Conservation (phyloP, 2,888 invertebrate genomes). For the Epiblema foenella region DNA sequence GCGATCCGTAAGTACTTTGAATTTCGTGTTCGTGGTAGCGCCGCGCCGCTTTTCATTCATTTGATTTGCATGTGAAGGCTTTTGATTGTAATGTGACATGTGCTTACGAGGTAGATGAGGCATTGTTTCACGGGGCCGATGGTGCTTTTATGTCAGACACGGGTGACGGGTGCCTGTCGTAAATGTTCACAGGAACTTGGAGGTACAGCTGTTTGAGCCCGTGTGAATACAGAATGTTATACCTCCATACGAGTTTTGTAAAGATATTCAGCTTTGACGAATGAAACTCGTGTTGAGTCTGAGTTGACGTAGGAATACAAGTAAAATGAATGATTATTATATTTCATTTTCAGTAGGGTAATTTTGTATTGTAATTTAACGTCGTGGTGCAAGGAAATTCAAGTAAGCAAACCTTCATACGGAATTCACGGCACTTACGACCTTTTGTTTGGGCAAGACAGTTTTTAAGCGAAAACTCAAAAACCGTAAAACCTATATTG, state of each 20-base stretch:
- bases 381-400: not conserved
- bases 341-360: too few species aligned
- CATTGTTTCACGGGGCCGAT: not conserved
- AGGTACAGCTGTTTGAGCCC: not conserved
- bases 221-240: not conserved
- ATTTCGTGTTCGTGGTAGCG: too few species aligned
- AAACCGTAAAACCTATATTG: too few species aligned
- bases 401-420: not conserved
- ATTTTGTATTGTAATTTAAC: too few species aligned
- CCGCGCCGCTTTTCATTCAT: not conserved
- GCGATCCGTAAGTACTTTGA: too few species aligned
- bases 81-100: slow-evolving; percentile 13
- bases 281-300: not conserved
- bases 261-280: not conserved
- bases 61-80: slow-evolving; percentile 35
- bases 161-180: slow-evolving; percentile 9
- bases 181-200: slow-evolving; percentile 7
- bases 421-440: too few species aligned
- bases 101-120: slow-evolving; percentile 2
- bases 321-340: too few species aligned
- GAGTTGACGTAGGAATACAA: too few species aligned
- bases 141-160: not conserved
- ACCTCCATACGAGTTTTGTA: not conserved
- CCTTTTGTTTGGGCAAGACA: too few species aligned
- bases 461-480: too few species aligned